Base-by-base conservation (phyloP, 2,797 vertebrate genomes). In the Notoglanidium macrostoma region DNA sequence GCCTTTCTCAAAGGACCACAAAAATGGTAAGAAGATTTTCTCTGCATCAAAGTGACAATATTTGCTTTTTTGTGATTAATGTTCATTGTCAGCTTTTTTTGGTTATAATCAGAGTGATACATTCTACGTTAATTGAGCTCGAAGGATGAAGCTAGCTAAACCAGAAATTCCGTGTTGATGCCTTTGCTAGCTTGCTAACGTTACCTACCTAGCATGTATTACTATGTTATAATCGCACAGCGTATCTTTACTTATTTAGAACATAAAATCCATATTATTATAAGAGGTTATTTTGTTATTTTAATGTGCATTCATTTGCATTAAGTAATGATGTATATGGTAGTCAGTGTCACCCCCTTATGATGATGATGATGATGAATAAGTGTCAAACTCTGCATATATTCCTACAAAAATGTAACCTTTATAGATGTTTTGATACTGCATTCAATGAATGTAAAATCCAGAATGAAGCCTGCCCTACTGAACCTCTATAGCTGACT, bases 21-120 rank as follows among this genome's bases (percentile, higher is more conserved):
- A 95, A 95, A 93, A 96, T 96, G 96, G 96, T 96, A 93, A 95
- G 95, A 76, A 65, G 70, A 84, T 79, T 85, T 84, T 44, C 46
- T 84, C 84, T 90, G 61, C 73, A 51, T 23, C 10, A 65, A 87
- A 78, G 72, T 59, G 57, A 1, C 49, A n/a, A 1, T 46, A 40
- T 63, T 73, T 76, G 11, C n/a, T 29, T 46, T 84, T 49, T 49
- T 55, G 26, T 46, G 7, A 54, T 77, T 19, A 21, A 70, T 23
- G n/a, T 83, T 54, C 0, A 68, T 0, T 68, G 29, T 83, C 17
- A 23, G 44, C 0, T 46, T 40, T 78, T 15, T 23, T 26, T 21
- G 14, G 14, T 63, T 26, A 29, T 67, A 40, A 51, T 67, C 2
- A 85, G 46, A 44, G 26, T 19, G 11, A 65, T 26, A n/a, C 35